Base-by-base conservation (phyloP, 2,797 vertebrate genomes). In the Helarctos malayanus region DNA sequence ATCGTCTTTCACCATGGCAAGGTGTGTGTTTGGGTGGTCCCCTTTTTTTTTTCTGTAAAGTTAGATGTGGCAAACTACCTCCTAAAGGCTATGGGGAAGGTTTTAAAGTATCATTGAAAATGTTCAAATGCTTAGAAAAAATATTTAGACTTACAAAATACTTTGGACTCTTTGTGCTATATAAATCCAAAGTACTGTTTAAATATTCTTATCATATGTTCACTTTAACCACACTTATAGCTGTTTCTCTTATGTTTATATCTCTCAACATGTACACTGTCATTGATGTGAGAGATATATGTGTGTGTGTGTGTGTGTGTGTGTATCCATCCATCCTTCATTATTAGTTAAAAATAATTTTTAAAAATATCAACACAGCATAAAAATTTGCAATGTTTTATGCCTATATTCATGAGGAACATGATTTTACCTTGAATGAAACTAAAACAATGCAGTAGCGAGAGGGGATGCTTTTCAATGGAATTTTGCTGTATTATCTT, bases 131-230 rank as follows among this genome's bases (percentile, higher is more conserved):
- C 89, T 89, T 41, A 95, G 73, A 9, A 91, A 84, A 89, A 45
- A 87, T 83, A 83, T 78, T 23, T 79, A 97, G 15, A 85, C 32
- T 91, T 79, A 87, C 0, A 71, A 88, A 94, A 4, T 78, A 85
- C 23, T 85, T 94, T 65, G 38, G 32, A 71, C 10, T 84, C 45
- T 83, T 79, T 80, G 41, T 82, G 61, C 1, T 49, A 16, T 78
- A 10, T 87, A 95, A 89, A 94, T 57, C 27, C 16, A 73, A 91
- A 10, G 8, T 68, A 83, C 69, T 69, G 27, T 79, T 96, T 78
- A 93, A 86, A 94, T 96, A 81, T 94, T 93, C 45, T 83, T 96
- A 80, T 80, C 73, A 92, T 61, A 63, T 83, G 19, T 81, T 91
- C 27, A 92, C 52, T 69, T 80, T 87, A 96, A 71, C 76, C 57